These are phyloP conservation scores for Lasioglossum pauxillum DNA, from an alignment of 2,888 invertebrate genomes.

Conservation along the genomic window DNA sequence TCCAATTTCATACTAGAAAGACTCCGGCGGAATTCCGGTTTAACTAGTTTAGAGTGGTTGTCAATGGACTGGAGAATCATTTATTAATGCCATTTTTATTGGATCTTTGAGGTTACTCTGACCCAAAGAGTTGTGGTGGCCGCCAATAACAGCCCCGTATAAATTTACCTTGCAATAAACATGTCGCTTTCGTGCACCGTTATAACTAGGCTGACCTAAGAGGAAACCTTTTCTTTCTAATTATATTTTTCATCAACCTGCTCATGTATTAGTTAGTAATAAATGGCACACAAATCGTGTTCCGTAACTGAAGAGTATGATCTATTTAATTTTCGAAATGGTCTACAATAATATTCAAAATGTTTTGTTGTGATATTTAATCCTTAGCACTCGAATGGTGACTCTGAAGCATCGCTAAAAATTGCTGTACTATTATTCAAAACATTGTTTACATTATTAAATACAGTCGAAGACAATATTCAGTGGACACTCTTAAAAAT, in stretches of 20 bases:
- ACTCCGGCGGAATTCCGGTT: slow-evolving; percentile 49
- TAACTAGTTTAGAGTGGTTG: slow-evolving; percentile 33
- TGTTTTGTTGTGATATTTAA: not conserved
- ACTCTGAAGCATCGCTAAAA: too few relatives aligned
- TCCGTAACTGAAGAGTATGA: not conserved
- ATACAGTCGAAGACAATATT: too few relatives aligned
- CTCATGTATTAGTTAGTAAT: not conserved
- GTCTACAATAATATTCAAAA: not conserved
- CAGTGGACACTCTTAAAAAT: too few relatives aligned
- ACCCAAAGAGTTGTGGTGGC: not conserved
- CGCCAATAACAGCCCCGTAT: not conserved
- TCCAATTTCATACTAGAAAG: slow-evolving; percentile 38
- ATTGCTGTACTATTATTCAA: too few relatives aligned
- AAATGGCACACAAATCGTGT: too few relatives aligned
- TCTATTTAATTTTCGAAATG: not conserved
- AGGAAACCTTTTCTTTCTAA: not conserved
- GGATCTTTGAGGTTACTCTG: not conserved
- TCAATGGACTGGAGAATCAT: slow-evolving; percentile 2
- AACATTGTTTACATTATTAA: too few relatives aligned
- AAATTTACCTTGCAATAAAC: not conserved
- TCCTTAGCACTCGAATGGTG: too few relatives aligned
- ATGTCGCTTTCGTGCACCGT: not conserved
- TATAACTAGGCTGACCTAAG: not conserved
- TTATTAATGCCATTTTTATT: not conserved
- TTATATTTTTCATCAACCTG: not conserved